A percentile compares a stretch with the other conserved stretches of the same genome.
Conservation (phyloP, 2,888 invertebrate species). For the Luperina nickerlii region DNA sequence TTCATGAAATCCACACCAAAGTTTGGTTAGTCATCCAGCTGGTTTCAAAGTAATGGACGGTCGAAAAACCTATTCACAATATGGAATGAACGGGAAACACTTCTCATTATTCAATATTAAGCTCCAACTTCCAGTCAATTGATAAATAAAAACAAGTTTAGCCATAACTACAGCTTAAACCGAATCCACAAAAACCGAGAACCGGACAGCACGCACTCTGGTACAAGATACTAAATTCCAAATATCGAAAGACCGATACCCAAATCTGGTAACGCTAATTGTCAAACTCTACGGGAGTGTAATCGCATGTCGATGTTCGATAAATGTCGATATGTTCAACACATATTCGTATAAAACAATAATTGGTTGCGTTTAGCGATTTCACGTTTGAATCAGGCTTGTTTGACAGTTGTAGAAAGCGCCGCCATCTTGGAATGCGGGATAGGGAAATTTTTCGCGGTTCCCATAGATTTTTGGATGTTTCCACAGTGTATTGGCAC, state of each 20-base stretch:
- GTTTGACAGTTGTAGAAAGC: slow-evolving; percentile 74
- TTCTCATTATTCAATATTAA: slow-evolving; percentile 11
- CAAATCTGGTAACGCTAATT: slow-evolving; percentile 57
- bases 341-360: slow-evolving; percentile 67
- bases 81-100: slow-evolving; percentile 1
- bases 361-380: slow-evolving; percentile 78
- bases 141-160: slow-evolving; percentile 56
- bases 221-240: slow-evolving; percentile 41
- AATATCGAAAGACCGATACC: slow-evolving; percentile 44
- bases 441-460: slow-evolving; percentile 56
- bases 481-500: slow-evolving; percentile 18
- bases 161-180: slow-evolving; percentile 33
- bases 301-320: slow-evolving; percentile 59
- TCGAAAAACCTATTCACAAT: slow-evolving; percentile 8
- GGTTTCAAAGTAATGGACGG: not conserved
- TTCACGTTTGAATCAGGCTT: slow-evolving; percentile 74
- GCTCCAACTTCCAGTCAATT: slow-evolving; percentile 29
- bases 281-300: slow-evolving; percentile 52
- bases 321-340: slow-evolving; percentile 50
- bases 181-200: slow-evolving; percentile 34
- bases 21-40: slow-evolving; percentile 7
- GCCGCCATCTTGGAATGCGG: slow-evolving; percentile 68
- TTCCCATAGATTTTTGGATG: slow-evolving; percentile 60
- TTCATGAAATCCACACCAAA: slow-evolving; percentile 36
- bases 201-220: slow-evolving; percentile 44